Conservation (phyloP, 2,113 vertebrate genomes). For the Chloebia gouldiae region DNA sequence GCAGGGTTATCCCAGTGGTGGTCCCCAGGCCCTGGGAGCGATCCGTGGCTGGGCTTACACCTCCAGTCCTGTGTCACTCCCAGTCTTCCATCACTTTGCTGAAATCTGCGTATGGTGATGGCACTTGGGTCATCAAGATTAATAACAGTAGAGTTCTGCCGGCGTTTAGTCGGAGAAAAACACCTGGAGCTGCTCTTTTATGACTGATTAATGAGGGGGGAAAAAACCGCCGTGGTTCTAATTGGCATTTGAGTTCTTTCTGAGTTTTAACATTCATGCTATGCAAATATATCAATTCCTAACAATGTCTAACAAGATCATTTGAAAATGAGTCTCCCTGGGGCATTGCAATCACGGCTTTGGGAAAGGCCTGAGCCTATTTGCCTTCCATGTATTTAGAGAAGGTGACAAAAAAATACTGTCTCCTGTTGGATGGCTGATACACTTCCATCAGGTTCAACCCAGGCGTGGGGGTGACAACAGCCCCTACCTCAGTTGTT, state of each 20-base stretch:
- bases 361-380: not conserved
- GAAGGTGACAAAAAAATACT: not conserved
- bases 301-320: constrained; percentile 70
- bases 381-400: not conserved
- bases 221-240: not conserved
- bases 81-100: not conserved
- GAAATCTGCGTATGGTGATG: not conserved
- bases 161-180: not conserved
- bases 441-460: fast-evolving
- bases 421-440: fast-evolving
- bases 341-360: constrained; percentile 28
- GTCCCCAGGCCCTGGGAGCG: fast-evolving
- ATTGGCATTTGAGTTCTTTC: constrained; percentile 56
- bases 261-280: constrained; percentile 67
- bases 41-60: fast-evolving
- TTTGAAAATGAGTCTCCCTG: constrained; percentile 57
- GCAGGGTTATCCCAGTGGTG: not conserved
- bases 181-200: constrained; percentile 61
- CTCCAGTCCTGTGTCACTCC: fast-evolving
- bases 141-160: not conserved
- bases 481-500: not conserved
- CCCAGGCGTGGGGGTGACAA: not conserved
- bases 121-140: constrained; percentile 15
- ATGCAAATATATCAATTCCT: constrained; percentile 64
- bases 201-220: constrained; percentile 68